Evolutionary conservation across 2,888 invertebrate species (phyloP).

Genomic region (Oligia strigilis): DNA sequence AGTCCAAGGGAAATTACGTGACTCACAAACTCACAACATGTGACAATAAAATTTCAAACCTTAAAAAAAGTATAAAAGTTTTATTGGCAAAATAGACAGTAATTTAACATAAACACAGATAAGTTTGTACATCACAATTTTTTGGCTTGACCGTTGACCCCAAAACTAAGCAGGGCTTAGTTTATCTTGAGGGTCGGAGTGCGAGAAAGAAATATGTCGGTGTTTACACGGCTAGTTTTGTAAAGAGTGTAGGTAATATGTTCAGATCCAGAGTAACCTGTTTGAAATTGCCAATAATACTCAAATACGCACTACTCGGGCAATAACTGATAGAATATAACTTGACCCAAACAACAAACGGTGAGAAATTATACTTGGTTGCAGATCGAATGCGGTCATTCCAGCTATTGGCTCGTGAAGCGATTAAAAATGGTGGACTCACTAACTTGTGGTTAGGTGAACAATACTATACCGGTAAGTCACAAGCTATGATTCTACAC

Average conservation of each 20-base stretch:
- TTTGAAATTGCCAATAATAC: background rate
- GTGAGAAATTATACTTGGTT: constrained; percentile 30
- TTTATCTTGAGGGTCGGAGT: no score
- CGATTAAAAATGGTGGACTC: constrained; percentile 68
- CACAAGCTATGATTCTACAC: background rate
- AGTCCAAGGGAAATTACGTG: background rate
- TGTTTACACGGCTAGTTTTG: no score
- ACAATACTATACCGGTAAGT: constrained; percentile 49
- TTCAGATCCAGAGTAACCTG: background rate
- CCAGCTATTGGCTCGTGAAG: constrained; percentile 62
- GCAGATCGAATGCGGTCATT: constrained; percentile 68
- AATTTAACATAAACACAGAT: no score
- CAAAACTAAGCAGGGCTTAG: no score
- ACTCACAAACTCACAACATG: background rate
- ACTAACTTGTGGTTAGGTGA: constrained; percentile 53
- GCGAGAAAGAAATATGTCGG: no score
- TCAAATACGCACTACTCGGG: background rate
- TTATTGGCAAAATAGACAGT: no score
- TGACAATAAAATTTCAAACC: background rate
- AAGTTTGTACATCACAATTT: no score
- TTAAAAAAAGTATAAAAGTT: no score
- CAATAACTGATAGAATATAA: background rate
- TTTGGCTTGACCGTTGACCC: no score
- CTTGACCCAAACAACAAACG: background rate
- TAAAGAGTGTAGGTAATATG: no score